Evolutionary conservation across 2,888 invertebrate genomes (phyloP), one percentile per base, ranked within the genome.

Genomic region (Laothoe populi): DNA sequence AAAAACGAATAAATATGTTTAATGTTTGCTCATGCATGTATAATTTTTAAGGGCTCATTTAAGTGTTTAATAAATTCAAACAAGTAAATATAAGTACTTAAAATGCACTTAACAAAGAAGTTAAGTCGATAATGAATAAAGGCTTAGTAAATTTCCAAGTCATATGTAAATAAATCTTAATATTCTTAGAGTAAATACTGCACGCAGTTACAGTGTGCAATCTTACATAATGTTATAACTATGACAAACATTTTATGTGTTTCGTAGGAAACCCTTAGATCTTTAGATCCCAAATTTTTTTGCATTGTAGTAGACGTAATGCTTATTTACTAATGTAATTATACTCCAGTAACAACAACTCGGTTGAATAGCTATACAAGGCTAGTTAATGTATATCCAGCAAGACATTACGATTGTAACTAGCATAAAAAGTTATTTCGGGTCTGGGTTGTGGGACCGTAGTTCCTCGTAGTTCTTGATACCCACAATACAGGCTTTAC

Each of bases 61-160:
- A 53, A 53, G 35, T 53, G 53, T 53, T 53, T 35, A 53, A 35
- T 53, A 31, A 53, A 53, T 53, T 53, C 53, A 53, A 53, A 53
- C 53, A 19, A 21, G 49, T 31, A 16, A 53, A 31, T 53, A 31
- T 35, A n/a, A 35, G 53, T 53, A 53, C 35, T 53, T 53, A 53
- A 53, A 35, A 35, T 11, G 35, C 31, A 53, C 53, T 53, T 53
- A 19, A 31, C 11, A 44, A 19, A 31, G 19, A 11, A 21, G 53
- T 11, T 53, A 35, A 53, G 35, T 35, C 35, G 35, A 35, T 35
- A 53, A 53, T 5, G 53, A 53, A 53, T 35, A 53, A 53, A 53
- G 19, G 19, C 53, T 53, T 8, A 31, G 53, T 35, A 53, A 53
- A 53, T 53, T 35, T 53, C 31, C 53, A 21, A 53, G 53, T 53